These are phyloP conservation scores for Tympanuchus pallidicinctus DNA, from an alignment of 2,113 vertebrate genomes.

Conservation along the genomic window DNA sequence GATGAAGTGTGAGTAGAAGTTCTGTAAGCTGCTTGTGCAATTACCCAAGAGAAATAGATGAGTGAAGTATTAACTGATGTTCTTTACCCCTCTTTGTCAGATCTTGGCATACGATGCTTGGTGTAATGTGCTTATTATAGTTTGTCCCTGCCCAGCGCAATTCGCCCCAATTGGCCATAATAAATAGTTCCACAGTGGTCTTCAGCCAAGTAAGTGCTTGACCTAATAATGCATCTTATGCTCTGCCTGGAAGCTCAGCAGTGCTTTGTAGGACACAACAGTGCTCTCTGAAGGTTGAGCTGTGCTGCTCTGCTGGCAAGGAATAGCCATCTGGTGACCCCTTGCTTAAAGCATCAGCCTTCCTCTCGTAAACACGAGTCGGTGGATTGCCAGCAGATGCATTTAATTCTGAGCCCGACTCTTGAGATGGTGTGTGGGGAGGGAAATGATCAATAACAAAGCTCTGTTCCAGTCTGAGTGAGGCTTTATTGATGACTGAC, in stretches of 20 bases:
- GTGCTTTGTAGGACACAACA: not conserved
- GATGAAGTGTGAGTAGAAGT: not conserved
- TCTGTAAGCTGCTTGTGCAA: not conserved
- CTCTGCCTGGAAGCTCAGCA: slow-evolving; percentile 51
- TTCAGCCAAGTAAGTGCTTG: slow-evolving; percentile 59
- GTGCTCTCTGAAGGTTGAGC: slow-evolving; percentile 42
- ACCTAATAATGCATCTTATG: slow-evolving; percentile 54
- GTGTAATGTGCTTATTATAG: not conserved
- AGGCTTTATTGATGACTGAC: not conserved
- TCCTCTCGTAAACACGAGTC: rapidly evolving
- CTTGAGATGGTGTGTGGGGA: not conserved
- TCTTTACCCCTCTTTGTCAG: slow-evolving; percentile 30
- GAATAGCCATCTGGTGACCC: slow-evolving; percentile 50
- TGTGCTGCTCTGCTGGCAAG: slow-evolving; percentile 17
- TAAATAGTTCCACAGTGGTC: slow-evolving; percentile 24
- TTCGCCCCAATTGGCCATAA: slow-evolving; percentile 49
- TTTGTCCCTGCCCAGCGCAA: not conserved
- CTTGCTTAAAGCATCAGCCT: slow-evolving; percentile 1
- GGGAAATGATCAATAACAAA: not conserved
- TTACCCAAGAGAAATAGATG: slow-evolving; percentile 21
- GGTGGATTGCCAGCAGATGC: not conserved
- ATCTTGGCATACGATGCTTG: slow-evolving; percentile 38
- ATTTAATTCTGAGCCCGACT: not conserved
- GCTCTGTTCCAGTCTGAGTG: rapidly evolving
- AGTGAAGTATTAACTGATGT: slow-evolving; percentile 34